Evolutionary conservation across 2,888 invertebrate genomes (phyloP), one percentile per base, ranked within the genome.

Genomic region (Eilema caniola): DNA sequence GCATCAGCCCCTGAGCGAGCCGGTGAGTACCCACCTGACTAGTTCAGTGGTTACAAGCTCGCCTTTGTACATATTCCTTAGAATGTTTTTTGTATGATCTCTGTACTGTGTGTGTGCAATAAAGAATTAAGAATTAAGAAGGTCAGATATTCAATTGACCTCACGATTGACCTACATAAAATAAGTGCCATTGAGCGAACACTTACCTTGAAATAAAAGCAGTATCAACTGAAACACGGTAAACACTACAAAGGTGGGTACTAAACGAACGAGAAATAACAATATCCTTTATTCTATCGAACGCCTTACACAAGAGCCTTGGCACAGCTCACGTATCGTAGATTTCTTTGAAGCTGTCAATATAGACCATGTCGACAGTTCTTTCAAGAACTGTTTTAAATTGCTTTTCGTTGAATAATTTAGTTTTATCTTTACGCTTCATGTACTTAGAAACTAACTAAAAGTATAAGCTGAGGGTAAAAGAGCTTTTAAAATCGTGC

Each of bases 261-360:
- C 81, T 84, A 83, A 87, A 83, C 78, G 85, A 83, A 83, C 81
- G 78, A 86, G 82, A 86, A 87, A 89, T 88, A 87, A 88, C 85
- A 86, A 85, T 88, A 86, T 86, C 80, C 82, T 86, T 84, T 86
- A 86, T 85, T 83, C 74, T 79, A 78, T 81, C 73, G 69, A 82
- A 74, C 73, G 56, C 67, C 70, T 74, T 70, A 72, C 47, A 78
- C 78, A 81, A 80, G 78, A 79, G 70, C 71, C 73, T 74, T 65
- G 71, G 66, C 62, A 66, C 62, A 57, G 61, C n/a, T 53, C 56
- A 61, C 53, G 64, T 24, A 28, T 24, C 61, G 28, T 70, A 67
- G 65, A 10, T 70, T 87, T 87, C 85, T 84, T 81, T 84, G 85
- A 84, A 87, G 83, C 80, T 80, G 80, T 77, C 83, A 83, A 82